Base-by-base conservation (phyloP, 2,797 vertebrate genomes). In the Astyanax mexicanus region DNA sequence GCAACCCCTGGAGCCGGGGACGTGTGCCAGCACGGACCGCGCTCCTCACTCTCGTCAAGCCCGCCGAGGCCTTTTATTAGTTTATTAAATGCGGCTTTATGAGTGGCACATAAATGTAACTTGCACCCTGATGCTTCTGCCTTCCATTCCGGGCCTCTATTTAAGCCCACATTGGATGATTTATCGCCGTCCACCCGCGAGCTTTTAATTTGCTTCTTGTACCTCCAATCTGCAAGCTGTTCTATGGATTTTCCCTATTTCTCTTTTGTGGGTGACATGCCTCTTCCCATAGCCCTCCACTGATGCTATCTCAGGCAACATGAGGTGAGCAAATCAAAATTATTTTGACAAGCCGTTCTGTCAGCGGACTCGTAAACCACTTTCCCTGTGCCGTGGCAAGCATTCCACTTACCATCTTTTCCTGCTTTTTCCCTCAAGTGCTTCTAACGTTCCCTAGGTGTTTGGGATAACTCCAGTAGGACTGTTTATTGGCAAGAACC, bases 51-150 rank as follows among this genome's bases (percentile, higher is more conserved):
- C 57, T 66, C 72, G 49, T 78, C 71, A 58, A 69, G 64, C 52
- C 35, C 9, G 38, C 65, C 65, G 27, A 79, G 45, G 78, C 57
- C 78, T 80, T 81, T 75, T 79, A 85, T 86, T 79, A 44, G 67
- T 82, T 72, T 81, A 81, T 78, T 78, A 82, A 78, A 82, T 49
- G 17, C 13, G 71, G 52, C 69, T 82, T 81, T 81, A 80, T 70
- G 74, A 81, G 76, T 58, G 80, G 69, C 52, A 79, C 62, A 51
- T 80, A 64, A 81, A 77, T 78, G 72, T 70, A 67, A 68, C 51
- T 72, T 54, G 42, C 19, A 13, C 72, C 4, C 49, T 47, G 72
- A 69, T 66, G 76, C n/a, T 11, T 42, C 73, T 75, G 57, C 9
- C 67, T 72, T 67, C 73, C 52, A 79, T 75, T 80, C 47, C 70